phyloP scores from a whole-genome alignment of 2,888 invertebrate species.

The Dascillus cervinus region DNA sequence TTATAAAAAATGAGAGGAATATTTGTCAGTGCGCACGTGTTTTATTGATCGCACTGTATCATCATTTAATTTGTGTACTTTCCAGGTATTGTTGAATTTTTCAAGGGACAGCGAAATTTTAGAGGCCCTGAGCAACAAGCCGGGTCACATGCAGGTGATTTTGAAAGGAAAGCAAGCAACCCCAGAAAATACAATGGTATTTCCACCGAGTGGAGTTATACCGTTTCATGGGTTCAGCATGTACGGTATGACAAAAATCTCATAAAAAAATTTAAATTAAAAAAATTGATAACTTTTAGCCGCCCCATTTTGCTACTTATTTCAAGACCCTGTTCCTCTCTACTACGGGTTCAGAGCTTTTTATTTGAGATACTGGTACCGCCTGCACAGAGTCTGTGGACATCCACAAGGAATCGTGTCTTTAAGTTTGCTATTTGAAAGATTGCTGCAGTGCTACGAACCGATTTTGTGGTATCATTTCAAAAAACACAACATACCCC shows the following conservation, averaged over 20 bases:
- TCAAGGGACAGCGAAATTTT: conserved; percentile 80
- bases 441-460: conserved; percentile 82
- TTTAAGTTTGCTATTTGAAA: conserved; percentile 82
- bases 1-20: conserved; percentile 3
- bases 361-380: conserved; percentile 86
- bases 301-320: conserved; percentile 90
- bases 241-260: conserved; percentile 89
- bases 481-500: conserved; percentile 78
- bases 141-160: conserved; percentile 62
- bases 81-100: conserved; percentile 77
- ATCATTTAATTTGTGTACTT: conserved; percentile 6
- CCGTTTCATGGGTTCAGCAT: conserved; percentile 97
- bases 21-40: not conserved
- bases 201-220: conserved; percentile 91
- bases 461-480: conserved; percentile 89
- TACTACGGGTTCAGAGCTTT: conserved; percentile 89
- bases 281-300: too few species aligned
- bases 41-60: too few species aligned
- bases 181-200: conserved; percentile 64
- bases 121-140: conserved; percentile 58
- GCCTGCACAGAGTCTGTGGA: conserved; percentile 85
- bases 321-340: conserved; percentile 76
- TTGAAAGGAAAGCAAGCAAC: conserved; percentile 63
- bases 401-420: conserved; percentile 91
- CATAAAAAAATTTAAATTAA: too few species aligned